These are phyloP conservation scores for Parazoanthus darwini DNA, from an alignment of 92 coral and sea anemone species.

Conservation along the genomic window DNA sequence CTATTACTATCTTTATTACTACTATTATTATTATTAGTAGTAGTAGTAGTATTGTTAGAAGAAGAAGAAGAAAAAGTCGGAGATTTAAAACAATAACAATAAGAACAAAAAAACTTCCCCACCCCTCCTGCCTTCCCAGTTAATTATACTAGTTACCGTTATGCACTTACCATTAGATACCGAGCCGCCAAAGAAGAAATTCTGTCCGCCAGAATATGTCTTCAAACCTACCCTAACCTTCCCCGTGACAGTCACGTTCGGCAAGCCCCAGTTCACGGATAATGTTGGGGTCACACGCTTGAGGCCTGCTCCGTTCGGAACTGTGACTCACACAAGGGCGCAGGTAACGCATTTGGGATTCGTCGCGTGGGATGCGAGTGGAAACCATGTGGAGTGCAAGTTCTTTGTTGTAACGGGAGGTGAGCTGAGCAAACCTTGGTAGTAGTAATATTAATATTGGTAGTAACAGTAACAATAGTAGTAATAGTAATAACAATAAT, in stretches of 20 bases:
- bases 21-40: no score
- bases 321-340: constrained; percentile 29
- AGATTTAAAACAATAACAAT: no score
- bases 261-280: constrained; percentile 71
- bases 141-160: no score
- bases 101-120: no score
- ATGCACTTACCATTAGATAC: constrained; percentile 50
- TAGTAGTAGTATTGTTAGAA: no score
- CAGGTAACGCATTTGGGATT: constrained; percentile 26
- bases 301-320: constrained; percentile 45
- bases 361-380: constrained; percentile 56
- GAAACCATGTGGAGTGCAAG: constrained; percentile 49
- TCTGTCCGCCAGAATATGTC: constrained; percentile 67
- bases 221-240: constrained; percentile 31
- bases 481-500: no score
- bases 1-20: no score
- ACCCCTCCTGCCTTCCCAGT: no score
- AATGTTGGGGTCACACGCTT: constrained; percentile 70
- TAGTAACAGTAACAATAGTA: no score
- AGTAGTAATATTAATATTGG: no score
- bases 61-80: no score
- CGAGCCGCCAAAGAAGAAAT: constrained; percentile 63
- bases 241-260: constrained; percentile 62
- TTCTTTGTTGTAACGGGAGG: constrained; percentile 62
- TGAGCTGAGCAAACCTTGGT: constrained; percentile 24